phyloP scores from a whole-genome alignment of 1,140 invertebrate species.

The Cydia strobilella region DNA sequence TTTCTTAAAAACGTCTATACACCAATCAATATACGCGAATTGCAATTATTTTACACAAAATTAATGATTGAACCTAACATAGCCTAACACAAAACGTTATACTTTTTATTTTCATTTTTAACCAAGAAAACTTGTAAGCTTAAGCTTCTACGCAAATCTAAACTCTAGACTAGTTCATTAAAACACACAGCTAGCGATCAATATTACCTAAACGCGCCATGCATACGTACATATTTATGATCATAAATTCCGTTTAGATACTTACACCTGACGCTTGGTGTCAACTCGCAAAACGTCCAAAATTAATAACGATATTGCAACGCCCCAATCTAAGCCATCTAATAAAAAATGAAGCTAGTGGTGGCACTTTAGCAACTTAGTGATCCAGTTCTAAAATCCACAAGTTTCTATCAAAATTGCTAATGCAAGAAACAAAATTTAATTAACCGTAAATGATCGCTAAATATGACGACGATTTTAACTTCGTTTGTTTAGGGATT shows the following conservation, averaged over 20 bases:
- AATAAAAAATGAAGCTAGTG: conserved; percentile 57
- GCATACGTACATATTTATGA: background rate
- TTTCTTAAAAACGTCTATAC: background rate
- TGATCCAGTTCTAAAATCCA: conserved; percentile 29
- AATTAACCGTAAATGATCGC: conserved; percentile 24
- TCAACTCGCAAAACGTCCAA: conserved; percentile 7
- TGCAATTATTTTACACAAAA: background rate
- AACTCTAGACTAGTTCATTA: conserved; percentile 6
- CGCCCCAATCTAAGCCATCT: conserved; percentile 41
- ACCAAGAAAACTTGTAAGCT: background rate
- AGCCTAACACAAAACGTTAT: background rate
- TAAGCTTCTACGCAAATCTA: background rate
- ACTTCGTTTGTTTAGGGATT: too few relatives aligned
- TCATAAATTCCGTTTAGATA: background rate
- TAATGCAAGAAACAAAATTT: too few relatives aligned
- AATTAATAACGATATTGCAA: conserved; percentile 39
- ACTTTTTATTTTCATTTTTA: background rate
- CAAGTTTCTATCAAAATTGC: background rate
- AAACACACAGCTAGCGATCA: conserved; percentile 4
- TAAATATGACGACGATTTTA: too few relatives aligned
- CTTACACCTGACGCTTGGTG: background rate
- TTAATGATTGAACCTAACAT: background rate
- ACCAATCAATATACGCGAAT: background rate
- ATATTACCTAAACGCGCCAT: background rate
- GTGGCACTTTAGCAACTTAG: conserved; percentile 40